phyloP scores from a whole-genome alignment of 2,888 invertebrate genomes.

The Idaea straminata region DNA sequence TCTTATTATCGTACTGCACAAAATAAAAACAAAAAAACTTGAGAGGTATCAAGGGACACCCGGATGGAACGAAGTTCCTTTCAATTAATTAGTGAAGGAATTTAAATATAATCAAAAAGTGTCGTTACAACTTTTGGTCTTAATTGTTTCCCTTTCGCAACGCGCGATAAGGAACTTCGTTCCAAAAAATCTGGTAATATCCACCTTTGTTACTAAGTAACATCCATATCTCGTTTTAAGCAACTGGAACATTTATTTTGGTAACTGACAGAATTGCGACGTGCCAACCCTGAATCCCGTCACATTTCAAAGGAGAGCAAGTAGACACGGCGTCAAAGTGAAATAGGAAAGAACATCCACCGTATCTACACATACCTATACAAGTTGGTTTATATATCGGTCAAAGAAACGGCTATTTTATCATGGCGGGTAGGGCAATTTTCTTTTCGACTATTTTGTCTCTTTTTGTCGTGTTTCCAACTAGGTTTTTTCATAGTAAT shows the following conservation, averaged over 20 bases:
- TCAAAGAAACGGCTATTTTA: background rate
- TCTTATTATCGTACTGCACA: no score
- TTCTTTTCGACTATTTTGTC: background rate
- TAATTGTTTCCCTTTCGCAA: no score
- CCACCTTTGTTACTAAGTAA: no score
- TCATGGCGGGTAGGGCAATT: constrained; percentile 13
- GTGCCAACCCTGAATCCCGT: constrained; percentile 24
- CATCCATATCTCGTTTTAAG: no score
- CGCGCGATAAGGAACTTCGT: no score
- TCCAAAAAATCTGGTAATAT: no score
- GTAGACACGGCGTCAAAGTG: constrained; percentile 32
- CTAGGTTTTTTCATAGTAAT: background rate
- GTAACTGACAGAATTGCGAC: background rate
- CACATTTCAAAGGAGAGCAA: background rate
- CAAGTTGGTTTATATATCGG: constrained; percentile 1
- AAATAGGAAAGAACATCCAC: constrained; percentile 35
- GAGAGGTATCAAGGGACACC: no score
- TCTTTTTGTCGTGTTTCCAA: background rate
- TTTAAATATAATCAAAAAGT: no score
- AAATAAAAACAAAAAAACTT: no score
- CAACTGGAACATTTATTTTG: background rate
- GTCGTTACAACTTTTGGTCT: no score
- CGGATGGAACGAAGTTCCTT: no score
- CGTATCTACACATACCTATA: constrained; percentile 7
- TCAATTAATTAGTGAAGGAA: no score